Evolutionary conservation across 2,888 invertebrate species (phyloP).

Genomic region (Eupeodes luniger): DNA sequence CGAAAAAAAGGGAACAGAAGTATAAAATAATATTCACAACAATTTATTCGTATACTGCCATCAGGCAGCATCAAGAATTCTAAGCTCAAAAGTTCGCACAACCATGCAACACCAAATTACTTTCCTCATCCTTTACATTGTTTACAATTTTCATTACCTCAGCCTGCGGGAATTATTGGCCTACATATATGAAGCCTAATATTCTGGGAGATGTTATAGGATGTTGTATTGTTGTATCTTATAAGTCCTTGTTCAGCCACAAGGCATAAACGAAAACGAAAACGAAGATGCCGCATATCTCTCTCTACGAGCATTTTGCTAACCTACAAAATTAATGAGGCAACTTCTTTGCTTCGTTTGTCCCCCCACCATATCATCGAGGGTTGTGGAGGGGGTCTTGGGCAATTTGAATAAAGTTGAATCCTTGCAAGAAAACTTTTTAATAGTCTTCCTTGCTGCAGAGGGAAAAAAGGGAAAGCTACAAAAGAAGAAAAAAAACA

Average conservation of each 20-base stretch:
- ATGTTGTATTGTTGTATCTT: neutral
- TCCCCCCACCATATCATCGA: neutral
- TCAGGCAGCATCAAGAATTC: conserved; percentile 7
- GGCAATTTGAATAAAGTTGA: conserved; percentile 51
- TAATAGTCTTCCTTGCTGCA: conserved; percentile 54
- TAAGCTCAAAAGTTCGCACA: conserved; percentile 50
- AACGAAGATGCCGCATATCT: conserved; percentile 10
- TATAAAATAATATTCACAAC: neutral
- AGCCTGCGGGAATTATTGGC: conserved; percentile 56
- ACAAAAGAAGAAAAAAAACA: neutral
- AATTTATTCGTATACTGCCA: neutral
- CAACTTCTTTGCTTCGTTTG: conserved; percentile 42
- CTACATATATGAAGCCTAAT: conserved; percentile 63
- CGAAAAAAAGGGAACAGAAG: too few species aligned
- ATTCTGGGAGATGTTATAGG: neutral
- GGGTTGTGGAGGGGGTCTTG: conserved; percentile 1
- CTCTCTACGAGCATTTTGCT: neutral
- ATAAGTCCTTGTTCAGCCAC: conserved; percentile 22
- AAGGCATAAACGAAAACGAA: neutral
- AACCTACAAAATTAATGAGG: conserved; percentile 63
- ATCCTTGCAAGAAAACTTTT: conserved; percentile 59
- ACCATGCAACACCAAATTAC: conserved; percentile 45
- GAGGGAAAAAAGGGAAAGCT: neutral
- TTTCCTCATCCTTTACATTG: conserved; percentile 28
- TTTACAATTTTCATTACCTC: conserved; percentile 44